Evolutionary conservation across 2,888 invertebrate genomes (phyloP), one percentile per base, ranked within the genome.

Genomic region (Eubasilissa splendida): DNA sequence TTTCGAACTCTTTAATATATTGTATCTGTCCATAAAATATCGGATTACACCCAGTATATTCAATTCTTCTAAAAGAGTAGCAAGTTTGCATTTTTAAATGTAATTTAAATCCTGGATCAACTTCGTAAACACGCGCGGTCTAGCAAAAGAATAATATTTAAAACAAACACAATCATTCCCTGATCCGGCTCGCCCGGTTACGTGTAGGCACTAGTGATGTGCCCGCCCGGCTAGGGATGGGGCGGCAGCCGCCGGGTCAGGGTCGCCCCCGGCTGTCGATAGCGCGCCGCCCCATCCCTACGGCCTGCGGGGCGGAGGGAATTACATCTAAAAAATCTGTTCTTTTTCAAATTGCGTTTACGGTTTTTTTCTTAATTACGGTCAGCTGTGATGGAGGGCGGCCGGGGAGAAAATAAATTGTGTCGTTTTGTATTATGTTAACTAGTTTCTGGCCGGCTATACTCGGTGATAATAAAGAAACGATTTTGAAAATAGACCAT

Each of bases 181-280:
- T 33, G 12, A 63, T 22, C 12, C 33, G 31, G 11, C 63, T 33
- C 22, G 11, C 63, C 63, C 33, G 22, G 31, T 63, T 5, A 63
- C 63, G 12, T 63, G 42, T 33, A 5, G 42, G 33, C 33, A 63
- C 5, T 63, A 63, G 63, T 42, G 42, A 63, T 33, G 63, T n/a
- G 5, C 33, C 10, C 10, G 9, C 9, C 22, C 22, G 22, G 63
- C 9, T 60, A 60, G 31, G 60, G 33, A 63, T 63, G 31, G 31
- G 60, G 31, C 60, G 33, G 31, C 60, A 22, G 31, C 33, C 22
- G 60, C 63, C 12, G 63, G 63, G 63, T 63, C 63, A 63, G 63
- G 63, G 63, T 63, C 63, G 42, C 33, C 52, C 42, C 50, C 52
- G 4, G 68, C 68, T 68, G 68, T 68, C 68, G 68, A 68, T 68